phyloP scores from a whole-genome alignment of 2,797 vertebrate genomes.

The Sebastes trivittatus region DNA sequence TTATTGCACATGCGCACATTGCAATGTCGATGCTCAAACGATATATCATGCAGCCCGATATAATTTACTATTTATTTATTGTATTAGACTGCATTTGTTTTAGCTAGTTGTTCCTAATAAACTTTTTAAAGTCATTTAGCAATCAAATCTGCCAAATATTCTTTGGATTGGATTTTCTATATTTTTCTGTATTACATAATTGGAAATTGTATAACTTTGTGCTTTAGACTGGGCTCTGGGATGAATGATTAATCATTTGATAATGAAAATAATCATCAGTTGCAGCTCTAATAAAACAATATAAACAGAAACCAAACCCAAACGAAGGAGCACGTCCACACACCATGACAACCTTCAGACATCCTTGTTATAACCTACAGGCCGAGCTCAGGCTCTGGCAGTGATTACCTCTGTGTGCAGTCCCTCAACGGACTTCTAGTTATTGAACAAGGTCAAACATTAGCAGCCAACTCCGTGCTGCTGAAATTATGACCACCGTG shows the following conservation, averaged over 20 bases:
- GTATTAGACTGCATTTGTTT: neutral
- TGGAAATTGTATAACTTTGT: neutral
- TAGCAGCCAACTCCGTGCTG: constrained; percentile 37
- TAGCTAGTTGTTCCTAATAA: neutral
- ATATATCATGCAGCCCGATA: neutral
- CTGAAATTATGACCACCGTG: constrained; percentile 45
- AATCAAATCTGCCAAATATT: neutral
- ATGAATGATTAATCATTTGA: neutral
- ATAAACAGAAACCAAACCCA: neutral
- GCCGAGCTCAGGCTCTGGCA: constrained; percentile 23
- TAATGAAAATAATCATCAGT: neutral
- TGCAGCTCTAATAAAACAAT: neutral
- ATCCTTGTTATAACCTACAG: constrained; percentile 39
- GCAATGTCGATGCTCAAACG: too few species aligned
- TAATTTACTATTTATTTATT: neutral
- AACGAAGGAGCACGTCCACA: neutral
- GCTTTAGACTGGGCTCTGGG: neutral
- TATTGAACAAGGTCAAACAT: constrained; percentile 72
- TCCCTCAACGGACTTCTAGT: constrained; percentile 51
- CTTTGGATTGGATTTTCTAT: neutral
- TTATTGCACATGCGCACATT: too few species aligned
- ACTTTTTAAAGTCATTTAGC: neutral
- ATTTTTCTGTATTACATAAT: neutral
- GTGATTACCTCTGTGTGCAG: constrained; percentile 47
- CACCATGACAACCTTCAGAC: constrained; percentile 46